These are phyloP conservation scores for Falco novaeseelandiae DNA, from an alignment of 2,797 vertebrate genomes.

Conservation along the genomic window DNA sequence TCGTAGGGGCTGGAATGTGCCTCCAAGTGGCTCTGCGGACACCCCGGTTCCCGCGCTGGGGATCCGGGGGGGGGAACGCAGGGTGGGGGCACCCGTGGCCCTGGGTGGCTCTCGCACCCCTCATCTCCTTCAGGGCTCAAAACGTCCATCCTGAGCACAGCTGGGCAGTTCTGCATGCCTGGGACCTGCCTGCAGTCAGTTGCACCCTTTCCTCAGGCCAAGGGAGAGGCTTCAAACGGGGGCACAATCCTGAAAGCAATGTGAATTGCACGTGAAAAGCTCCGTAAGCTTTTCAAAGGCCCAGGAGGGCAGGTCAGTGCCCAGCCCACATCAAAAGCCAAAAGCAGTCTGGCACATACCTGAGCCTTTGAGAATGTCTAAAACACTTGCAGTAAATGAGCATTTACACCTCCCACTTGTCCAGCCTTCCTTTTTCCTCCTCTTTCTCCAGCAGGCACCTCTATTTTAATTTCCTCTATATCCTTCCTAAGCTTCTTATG, in stretches of 20 bases:
- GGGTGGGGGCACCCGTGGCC: not conserved
- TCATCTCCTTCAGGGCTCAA: not conserved
- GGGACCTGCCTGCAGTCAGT: not conserved
- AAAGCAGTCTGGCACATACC: not conserved
- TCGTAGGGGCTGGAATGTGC: conserved; percentile 37
- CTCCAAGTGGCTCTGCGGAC: not conserved
- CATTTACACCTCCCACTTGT: not conserved
- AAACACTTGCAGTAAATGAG: not conserved
- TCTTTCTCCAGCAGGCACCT: not conserved
- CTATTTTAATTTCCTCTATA: not conserved
- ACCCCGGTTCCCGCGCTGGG: not conserved
- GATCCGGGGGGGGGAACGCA: accelerated
- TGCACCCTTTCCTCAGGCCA: not conserved
- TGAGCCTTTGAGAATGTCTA: not conserved
- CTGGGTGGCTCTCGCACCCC: not conserved
- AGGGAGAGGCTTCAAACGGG: not conserved
- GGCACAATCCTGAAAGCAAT: not conserved
- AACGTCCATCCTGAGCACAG: accelerated
- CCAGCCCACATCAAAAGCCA: not conserved
- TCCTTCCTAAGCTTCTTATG: not conserved
- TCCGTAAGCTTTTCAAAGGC: not conserved
- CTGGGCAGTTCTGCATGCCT: accelerated
- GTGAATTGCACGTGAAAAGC: not conserved
- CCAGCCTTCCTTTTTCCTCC: not conserved
- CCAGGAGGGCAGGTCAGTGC: not conserved